These are phyloP conservation scores for Nothobranchius furzeri DNA, from an alignment of 2,113 vertebrate species.

Conservation along the genomic window DNA sequence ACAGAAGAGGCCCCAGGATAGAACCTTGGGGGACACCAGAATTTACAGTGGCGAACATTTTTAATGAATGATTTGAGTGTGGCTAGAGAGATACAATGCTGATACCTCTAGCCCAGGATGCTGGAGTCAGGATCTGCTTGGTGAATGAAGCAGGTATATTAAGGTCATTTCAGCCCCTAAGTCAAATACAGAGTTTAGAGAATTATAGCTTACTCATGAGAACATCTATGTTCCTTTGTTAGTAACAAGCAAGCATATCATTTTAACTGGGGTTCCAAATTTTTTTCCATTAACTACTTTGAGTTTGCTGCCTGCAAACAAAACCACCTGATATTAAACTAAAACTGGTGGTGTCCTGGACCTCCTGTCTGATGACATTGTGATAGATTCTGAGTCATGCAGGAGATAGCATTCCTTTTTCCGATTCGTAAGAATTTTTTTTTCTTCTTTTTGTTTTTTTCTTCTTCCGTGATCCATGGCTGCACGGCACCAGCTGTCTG, in stretches of 20 bases:
- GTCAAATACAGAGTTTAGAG: slow-evolving; percentile 8
- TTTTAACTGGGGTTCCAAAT: slow-evolving; percentile 16
- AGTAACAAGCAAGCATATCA: slow-evolving; percentile 18
- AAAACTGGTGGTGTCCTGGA: slow-evolving; percentile 46
- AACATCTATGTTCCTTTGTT: slow-evolving; percentile 47
- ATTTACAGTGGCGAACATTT: too few relatives aligned
- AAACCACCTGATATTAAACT: background rate
- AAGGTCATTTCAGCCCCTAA: slow-evolving; percentile 8
- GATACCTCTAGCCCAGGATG: slow-evolving; percentile 52
- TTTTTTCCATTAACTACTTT: slow-evolving; percentile 4
- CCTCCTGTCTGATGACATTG: slow-evolving; percentile 52
- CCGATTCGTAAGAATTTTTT: slow-evolving; percentile 16
- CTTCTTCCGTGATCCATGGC: too few relatives aligned
- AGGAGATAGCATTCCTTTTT: slow-evolving; percentile 54
- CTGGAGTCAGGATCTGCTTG: slow-evolving; percentile 69
- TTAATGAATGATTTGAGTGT: too few relatives aligned
- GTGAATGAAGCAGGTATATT: slow-evolving; percentile 58
- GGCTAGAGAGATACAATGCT: too few relatives aligned
- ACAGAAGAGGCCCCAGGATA: too few relatives aligned
- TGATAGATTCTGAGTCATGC: slow-evolving; percentile 30
- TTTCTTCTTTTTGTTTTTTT: background rate
- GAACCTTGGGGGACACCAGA: too few relatives aligned
- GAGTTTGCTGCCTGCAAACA: slow-evolving; percentile 39
- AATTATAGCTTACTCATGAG: slow-evolving; percentile 34
- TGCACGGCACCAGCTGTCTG: too few relatives aligned